phyloP scores from a whole-genome alignment of 2,113 vertebrate genomes.

The Sebastes schlegelii region DNA sequence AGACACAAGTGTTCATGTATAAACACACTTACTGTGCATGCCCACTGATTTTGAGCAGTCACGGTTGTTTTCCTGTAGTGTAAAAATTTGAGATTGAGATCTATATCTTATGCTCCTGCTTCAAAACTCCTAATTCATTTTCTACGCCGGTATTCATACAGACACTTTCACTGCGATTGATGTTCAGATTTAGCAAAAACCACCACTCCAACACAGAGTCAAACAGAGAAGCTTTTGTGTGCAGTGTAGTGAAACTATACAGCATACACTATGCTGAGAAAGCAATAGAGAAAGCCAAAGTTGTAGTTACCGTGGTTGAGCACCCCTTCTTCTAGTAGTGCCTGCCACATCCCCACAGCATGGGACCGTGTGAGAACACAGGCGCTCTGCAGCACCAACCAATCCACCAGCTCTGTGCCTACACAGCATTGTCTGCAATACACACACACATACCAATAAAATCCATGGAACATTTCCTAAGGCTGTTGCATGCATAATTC shows the following conservation, averaged over 20 bases:
- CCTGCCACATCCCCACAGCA: slow-evolving; percentile 98
- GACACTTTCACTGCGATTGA: background rate
- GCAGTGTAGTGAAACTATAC: background rate
- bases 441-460: background rate
- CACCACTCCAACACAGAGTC: background rate
- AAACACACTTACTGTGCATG: background rate
- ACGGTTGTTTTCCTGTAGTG: background rate
- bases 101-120: slow-evolving; percentile 24
- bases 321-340: slow-evolving; percentile 93
- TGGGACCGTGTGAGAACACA: slow-evolving; percentile 95
- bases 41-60: background rate
- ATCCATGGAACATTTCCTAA: background rate
- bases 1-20: background rate
- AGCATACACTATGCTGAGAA: background rate
- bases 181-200: slow-evolving; percentile 26
- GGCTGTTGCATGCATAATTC: background rate
- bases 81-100: slow-evolving; percentile 3
- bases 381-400: slow-evolving; percentile 95
- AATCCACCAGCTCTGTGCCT: slow-evolving; percentile 97
- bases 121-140: slow-evolving; percentile 21
- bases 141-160: background rate
- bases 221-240: background rate
- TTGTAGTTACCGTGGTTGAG: slow-evolving; percentile 91
- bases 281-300: background rate
- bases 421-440: slow-evolving; percentile 94